Conservation (phyloP, 2,888 invertebrate species). For the Microctonus aethiopoides region DNA sequence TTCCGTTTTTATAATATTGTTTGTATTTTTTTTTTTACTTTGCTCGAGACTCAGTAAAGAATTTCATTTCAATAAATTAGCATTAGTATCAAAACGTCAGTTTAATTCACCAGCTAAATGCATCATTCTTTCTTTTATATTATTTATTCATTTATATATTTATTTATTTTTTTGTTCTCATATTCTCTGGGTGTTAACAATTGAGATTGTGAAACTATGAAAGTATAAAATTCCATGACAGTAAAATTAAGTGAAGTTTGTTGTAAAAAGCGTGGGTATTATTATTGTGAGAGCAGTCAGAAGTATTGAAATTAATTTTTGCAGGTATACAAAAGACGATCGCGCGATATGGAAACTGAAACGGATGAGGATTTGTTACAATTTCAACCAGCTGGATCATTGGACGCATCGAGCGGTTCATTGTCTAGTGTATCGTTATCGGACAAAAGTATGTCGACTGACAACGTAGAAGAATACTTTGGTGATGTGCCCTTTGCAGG, state of each 20-base stretch:
- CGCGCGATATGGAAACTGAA: slow-evolving; percentile 87
- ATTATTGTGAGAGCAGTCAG: too few species aligned
- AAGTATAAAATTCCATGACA: neutral
- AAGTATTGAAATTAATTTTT: too few species aligned
- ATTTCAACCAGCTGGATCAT: slow-evolving; percentile 67
- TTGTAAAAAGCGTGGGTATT: neutral
- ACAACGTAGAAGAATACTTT: slow-evolving; percentile 87
- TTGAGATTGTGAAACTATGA: neutral
- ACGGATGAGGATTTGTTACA: slow-evolving; percentile 73
- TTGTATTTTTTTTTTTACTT: slow-evolving; percentile 22
- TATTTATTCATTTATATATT: slow-evolving; percentile 22
- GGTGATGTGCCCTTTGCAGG: slow-evolving; percentile 90
- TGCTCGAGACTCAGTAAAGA: slow-evolving; percentile 40
- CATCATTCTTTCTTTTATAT: too few species aligned
- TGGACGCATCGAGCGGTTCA: slow-evolving; percentile 77
- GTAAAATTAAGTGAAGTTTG: neutral
- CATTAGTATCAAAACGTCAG: slow-evolving; percentile 45
- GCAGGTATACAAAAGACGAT: slow-evolving; percentile 86
- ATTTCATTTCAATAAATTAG: slow-evolving; percentile 54
- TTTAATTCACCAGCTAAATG: slow-evolving; percentile 45
- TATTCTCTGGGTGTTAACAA: neutral
- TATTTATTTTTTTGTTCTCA: slow-evolving; percentile 19
- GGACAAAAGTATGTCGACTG: slow-evolving; percentile 82
- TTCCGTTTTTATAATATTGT: slow-evolving; percentile 47
- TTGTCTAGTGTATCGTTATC: slow-evolving; percentile 79